Conservation (phyloP, 37 sponge, comb jelly and placozoan genomes). For the Aplysina aerophoba region DNA sequence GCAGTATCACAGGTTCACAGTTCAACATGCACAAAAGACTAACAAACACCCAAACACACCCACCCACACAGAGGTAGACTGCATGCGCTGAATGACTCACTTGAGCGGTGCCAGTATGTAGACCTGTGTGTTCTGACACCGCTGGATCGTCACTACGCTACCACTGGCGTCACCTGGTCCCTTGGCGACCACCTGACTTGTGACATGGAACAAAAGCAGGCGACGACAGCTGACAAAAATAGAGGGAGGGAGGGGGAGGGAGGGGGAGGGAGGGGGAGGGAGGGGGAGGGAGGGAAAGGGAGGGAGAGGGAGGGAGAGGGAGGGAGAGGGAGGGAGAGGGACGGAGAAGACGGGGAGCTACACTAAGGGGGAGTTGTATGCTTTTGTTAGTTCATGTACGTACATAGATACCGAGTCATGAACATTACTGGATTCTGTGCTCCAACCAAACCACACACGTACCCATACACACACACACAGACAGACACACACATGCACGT, state of each 20-base stretch:
- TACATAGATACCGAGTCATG: background rate
- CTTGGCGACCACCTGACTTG: background rate
- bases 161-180: slow-evolving; percentile 32
- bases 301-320: background rate
- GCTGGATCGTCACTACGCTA: slow-evolving; percentile 56
- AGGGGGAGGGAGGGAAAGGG: too few relatives aligned
- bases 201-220: slow-evolving; percentile 10
- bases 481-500: background rate
- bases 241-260: slow-evolving; percentile 21
- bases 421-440: background rate
- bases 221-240: background rate
- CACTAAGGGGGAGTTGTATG: background rate
- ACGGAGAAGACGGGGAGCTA: background rate
- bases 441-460: background rate
- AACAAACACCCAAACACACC: background rate
- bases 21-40: slow-evolving; percentile 2
- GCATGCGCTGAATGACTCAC: too few relatives aligned
- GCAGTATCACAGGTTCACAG: background rate
- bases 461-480: background rate
- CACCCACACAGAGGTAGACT: background rate
- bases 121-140: slow-evolving; percentile 63
- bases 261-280: background rate
- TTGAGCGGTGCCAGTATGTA: slow-evolving; percentile 74
- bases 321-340: background rate
- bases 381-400: background rate